A percentile compares a stretch with the other conserved stretches of the same genome.
These are phyloP conservation scores for Sebastes paucispinis DNA, from an alignment of 2,797 vertebrate species.

Conservation along the genomic window DNA sequence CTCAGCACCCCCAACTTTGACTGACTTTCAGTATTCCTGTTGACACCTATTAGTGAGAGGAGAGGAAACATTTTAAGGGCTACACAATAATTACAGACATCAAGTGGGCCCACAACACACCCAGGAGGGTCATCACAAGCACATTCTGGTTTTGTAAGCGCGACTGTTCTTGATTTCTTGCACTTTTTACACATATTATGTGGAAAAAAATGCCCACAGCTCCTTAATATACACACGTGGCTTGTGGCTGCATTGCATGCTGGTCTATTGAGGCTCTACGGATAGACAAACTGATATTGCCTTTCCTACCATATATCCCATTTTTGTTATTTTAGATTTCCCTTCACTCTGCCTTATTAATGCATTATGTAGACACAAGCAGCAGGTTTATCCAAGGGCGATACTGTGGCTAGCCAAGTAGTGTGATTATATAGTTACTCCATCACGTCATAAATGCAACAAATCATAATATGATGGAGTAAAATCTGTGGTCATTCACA, in stretches of 20 bases:
- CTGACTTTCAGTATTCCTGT: too few relatives aligned
- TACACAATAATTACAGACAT: neutral
- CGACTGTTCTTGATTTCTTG: neutral
- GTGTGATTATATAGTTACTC: neutral
- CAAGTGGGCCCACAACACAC: neutral
- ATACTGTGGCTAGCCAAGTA: fast-evolving
- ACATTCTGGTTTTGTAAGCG: neutral
- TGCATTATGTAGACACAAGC: neutral
- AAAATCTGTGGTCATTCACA: neutral
- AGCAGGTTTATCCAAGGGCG: neutral
- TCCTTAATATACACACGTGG: neutral
- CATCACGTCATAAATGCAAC: too few relatives aligned
- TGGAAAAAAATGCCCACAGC: neutral
- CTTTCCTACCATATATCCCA: neutral
- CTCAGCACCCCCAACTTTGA: neutral
- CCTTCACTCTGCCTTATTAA: neutral
- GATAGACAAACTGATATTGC: neutral
- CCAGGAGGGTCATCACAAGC: neutral
- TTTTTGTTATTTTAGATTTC: neutral
- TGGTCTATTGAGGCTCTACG: neutral
- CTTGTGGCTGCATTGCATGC: neutral
- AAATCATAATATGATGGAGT: neutral
- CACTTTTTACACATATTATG: neutral
- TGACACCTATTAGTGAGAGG: neutral
- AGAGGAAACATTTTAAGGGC: neutral